Evolutionary conservation across 2,113 vertebrate genomes (phyloP), one percentile per base, ranked within the genome.

Genomic region (Ellobius talpinus): DNA sequence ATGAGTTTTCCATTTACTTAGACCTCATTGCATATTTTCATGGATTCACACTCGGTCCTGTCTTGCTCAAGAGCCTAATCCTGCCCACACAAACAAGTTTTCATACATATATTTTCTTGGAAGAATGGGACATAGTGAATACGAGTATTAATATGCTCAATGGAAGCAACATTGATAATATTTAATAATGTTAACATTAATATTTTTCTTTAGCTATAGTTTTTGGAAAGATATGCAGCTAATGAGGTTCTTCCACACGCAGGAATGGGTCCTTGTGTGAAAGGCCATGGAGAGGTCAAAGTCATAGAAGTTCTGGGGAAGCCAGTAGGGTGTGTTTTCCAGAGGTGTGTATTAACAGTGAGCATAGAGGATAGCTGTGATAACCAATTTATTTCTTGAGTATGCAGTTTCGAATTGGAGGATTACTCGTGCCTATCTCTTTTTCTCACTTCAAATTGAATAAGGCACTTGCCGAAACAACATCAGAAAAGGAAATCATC

Each of bases 381-480:
- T 23, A 52, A 61, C 10, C 12, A 66, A 88, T 61, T 95, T 93
- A 61, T 89, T 94, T 92, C 9, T 63, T 63, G 33, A 70, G 52
- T 88, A 52, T 82, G 86, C 10, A 92, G 77, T 61, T 93, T 55
- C 81, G 33, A 29, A 42, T 36, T 91, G 26, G 58, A 77, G 17
- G 6, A 87, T n/a, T 89, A 87, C 76, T 95, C 7, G 4, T 39
- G 76, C 77, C 95, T 90, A 85, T 70, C 52, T 36, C 66, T 78
- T 81, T 84, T 90, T 76, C 58, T 96, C 47, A 91, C 36, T 77
- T 95, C 55, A 86, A 93, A 91, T 76, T 21, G 95, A 82, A 88
- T 66, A 81, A 93, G 70, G 1, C 26, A 89, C 42, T 93, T 79
- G 87, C 42, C 68, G 33, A 42, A 91, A 55, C 12, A 91, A 36